Evolutionary conservation across 1,140 invertebrate species (phyloP).

Genomic region (Rhopalosiphum maidis): DNA sequence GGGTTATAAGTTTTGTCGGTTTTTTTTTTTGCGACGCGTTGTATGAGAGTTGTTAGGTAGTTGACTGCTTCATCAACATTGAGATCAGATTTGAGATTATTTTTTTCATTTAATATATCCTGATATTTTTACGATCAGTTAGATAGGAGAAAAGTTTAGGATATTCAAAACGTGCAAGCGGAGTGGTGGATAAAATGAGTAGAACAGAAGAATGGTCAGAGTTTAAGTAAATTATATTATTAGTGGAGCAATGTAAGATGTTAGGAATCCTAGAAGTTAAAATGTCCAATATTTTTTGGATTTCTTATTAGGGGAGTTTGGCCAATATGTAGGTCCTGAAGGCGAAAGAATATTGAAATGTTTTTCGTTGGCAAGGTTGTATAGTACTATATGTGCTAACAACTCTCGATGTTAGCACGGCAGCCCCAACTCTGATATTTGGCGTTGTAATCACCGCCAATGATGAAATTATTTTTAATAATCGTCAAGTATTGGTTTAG

Average conservation of each 20-base stretch:
- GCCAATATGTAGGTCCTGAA: not conserved
- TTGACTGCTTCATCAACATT: not conserved
- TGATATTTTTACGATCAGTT: not conserved
- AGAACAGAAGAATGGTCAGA: not conserved
- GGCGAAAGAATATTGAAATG: not conserved
- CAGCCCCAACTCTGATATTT: no score
- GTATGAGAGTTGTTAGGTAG: not conserved
- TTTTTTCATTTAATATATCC: not conserved
- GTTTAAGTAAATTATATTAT: not conserved
- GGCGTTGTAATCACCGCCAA: no score
- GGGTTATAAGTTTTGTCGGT: no score
- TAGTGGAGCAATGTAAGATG: not conserved
- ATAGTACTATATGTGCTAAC: no score
- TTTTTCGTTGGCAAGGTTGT: not conserved
- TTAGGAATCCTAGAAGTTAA: not conserved
- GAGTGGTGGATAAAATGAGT: not conserved
- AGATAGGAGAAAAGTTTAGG: not conserved
- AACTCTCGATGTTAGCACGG: no score
- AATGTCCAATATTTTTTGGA: not conserved
- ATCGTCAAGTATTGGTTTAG: no score
- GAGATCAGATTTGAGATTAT: not conserved
- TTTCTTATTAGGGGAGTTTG: not conserved
- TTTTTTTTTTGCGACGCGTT: not conserved
- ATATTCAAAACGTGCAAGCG: not conserved
- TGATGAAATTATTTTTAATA: no score